These are phyloP conservation scores for Brotula barbata DNA, from an alignment of 2,797 vertebrate genomes.

Conservation along the genomic window DNA sequence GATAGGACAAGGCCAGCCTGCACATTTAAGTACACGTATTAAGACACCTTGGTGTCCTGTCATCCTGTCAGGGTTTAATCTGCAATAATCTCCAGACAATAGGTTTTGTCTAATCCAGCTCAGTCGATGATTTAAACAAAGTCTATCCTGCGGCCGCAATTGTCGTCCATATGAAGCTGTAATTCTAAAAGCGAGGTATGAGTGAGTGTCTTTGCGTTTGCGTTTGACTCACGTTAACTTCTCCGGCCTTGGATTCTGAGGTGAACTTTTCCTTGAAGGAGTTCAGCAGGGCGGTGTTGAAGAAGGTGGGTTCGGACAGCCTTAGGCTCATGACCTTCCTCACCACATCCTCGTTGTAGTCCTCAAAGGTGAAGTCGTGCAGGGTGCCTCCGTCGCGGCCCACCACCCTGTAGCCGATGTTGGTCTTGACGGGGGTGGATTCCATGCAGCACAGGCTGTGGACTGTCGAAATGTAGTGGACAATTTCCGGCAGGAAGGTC, in stretches of 20 bases:
- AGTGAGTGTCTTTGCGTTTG: too few species aligned
- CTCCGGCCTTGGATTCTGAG: slow-evolving; percentile 58
- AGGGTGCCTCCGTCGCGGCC: slow-evolving; percentile 36
- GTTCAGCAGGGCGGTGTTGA: slow-evolving; percentile 78
- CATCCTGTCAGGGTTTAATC: too few species aligned
- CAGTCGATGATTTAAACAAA: too few species aligned
- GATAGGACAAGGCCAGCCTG: too few species aligned
- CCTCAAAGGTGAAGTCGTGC: slow-evolving; percentile 80
- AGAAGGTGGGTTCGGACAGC: slow-evolving; percentile 56
- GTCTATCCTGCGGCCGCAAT: too few species aligned
- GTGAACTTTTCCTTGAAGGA: slow-evolving; percentile 77
- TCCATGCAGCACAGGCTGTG: slow-evolving; percentile 77
- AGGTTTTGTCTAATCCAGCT: too few species aligned
- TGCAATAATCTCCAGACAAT: too few species aligned
- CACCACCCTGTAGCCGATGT: slow-evolving; percentile 75
- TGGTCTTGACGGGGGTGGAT: slow-evolving; percentile 42
- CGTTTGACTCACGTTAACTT: slow-evolving; percentile 88
- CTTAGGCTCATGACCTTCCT: slow-evolving; percentile 76
- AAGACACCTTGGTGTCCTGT: too few species aligned
- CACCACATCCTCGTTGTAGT: slow-evolving; percentile 67
- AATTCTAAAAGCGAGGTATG: too few species aligned
- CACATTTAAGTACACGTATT: too few species aligned
- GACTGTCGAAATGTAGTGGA: slow-evolving; percentile 67
- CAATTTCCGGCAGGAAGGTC: slow-evolving; percentile 77
- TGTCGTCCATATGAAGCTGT: too few species aligned